Base-by-base conservation (phyloP, 2,797 vertebrate genomes). In the Picus viridis region DNA sequence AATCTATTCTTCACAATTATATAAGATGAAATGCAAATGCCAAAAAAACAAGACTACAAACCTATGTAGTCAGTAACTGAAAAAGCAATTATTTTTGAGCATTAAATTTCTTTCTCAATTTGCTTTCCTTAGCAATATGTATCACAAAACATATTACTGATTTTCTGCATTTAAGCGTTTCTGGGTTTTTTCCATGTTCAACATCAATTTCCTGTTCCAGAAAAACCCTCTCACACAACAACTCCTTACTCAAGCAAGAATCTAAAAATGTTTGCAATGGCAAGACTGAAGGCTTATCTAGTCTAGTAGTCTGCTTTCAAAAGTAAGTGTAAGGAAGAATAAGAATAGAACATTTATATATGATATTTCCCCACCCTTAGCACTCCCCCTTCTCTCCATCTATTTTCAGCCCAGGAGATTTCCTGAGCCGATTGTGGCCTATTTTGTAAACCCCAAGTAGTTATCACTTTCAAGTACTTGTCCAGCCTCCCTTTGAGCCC, bases 351-450 rank as follows among this genome's bases (percentile, higher is more conserved):
- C 43, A 86, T 78, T 75, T 30, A 34, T 49, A 57, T 19, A 87
- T 22, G 1, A n/a, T 88, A 76, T 83, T 89, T 76, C 83, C 39
- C 64, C n/a, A 83, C 45, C 36, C 67, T 57, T 57, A 43, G 6
- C n/a, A 12, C 16, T 87, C 65, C 43, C 53, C 10, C 11, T 86
- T 58, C 49, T 63, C 29, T 39, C 45, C 62, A 43, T 83, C 84
- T 93, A 91, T 96, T 96, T 96, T 95, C 80, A 83, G 85, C 68
- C 70, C 59, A 81, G 85, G 29, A 95, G 67, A 92, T 89, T 94
- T 96, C 39, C 83, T 93, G 13, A 93, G 79, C 47, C 53, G 84
- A 85, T 29, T 49, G 65, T 62, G 39, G n/a, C 56, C 64, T 87
- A 22, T 91, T 93, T 89, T 78, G 57, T 69, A 86, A 49, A 9